Evolutionary conservation across 2,797 vertebrate species (phyloP).

Genomic region (Ammospiza maritima): DNA sequence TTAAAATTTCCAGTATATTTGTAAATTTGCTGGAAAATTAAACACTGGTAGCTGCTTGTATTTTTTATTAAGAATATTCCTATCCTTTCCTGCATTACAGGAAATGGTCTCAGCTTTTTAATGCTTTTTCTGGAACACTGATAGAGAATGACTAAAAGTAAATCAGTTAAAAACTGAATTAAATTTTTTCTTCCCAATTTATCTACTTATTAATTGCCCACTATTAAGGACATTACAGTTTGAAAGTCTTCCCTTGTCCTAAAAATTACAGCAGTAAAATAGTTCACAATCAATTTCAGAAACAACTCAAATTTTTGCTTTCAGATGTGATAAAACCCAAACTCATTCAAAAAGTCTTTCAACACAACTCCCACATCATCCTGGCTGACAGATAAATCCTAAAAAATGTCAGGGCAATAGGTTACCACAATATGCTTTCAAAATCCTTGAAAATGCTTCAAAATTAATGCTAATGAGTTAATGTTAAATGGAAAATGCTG

Average conservation of each 20-base stretch:
- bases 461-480: neutral
- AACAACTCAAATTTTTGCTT: conserved; percentile 11
- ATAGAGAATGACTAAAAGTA: neutral
- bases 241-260: neutral
- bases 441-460: neutral
- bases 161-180: neutral
- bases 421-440: neutral
- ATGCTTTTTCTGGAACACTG: conserved; percentile 15
- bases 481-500: neutral
- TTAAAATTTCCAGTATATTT: neutral
- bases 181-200: neutral
- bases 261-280: conserved; percentile 17
- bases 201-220: conserved; percentile 47
- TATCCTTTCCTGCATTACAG: neutral
- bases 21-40: neutral
- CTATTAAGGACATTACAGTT: conserved; percentile 7
- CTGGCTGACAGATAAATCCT: conserved; percentile 16
- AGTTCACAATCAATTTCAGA: conserved; percentile 34
- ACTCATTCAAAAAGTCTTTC: conserved; percentile 9
- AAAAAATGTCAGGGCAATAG: neutral
- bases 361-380: neutral
- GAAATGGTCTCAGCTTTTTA: conserved; percentile 25
- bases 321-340: conserved; percentile 11
- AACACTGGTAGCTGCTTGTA: neutral
- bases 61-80: neutral